These are phyloP conservation scores for Brotula barbata DNA, from an alignment of 2,797 vertebrate genomes.

Conservation along the genomic window DNA sequence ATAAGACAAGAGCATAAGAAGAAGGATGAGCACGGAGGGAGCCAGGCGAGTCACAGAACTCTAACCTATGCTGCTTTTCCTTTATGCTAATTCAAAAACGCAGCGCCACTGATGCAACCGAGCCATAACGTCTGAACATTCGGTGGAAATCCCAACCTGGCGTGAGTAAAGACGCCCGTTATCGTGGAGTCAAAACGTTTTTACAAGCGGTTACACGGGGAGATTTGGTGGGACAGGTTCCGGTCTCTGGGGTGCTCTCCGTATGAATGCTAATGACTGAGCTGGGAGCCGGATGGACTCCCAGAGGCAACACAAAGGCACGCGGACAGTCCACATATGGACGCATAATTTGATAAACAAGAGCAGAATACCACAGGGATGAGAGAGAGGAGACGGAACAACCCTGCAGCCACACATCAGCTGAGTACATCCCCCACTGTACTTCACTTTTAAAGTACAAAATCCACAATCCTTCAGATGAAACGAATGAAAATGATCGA, in stretches of 20 bases:
- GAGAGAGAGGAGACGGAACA: slow-evolving; percentile 16
- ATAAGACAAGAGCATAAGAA: background rate
- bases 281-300: slow-evolving; percentile 35
- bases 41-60: background rate
- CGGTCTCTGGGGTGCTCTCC: slow-evolving; percentile 17
- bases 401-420: background rate
- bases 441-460: too few relatives aligned
- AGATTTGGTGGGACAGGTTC: slow-evolving; percentile 10
- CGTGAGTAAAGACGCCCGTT: slow-evolving; percentile 38
- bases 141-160: slow-evolving; percentile 37
- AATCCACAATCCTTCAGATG: too few relatives aligned
- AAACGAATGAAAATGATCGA: too few relatives aligned
- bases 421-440: too few relatives aligned
- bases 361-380: slow-evolving; percentile 23
- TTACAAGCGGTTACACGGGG: slow-evolving; percentile 9
- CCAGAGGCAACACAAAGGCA: slow-evolving; percentile 30
- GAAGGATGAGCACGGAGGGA: background rate
- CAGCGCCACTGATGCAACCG: slow-evolving; percentile 50
- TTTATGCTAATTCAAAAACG: slow-evolving; percentile 18
- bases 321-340: too few relatives aligned
- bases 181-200: slow-evolving; percentile 37
- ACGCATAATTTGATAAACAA: slow-evolving; percentile 25
- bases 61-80: slow-evolving; percentile 4
- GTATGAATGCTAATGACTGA: slow-evolving; percentile 43
- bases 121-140: slow-evolving; percentile 42